Evolutionary conservation across 2,888 invertebrate species (phyloP).

Genomic region (Aporophyla nigra): DNA sequence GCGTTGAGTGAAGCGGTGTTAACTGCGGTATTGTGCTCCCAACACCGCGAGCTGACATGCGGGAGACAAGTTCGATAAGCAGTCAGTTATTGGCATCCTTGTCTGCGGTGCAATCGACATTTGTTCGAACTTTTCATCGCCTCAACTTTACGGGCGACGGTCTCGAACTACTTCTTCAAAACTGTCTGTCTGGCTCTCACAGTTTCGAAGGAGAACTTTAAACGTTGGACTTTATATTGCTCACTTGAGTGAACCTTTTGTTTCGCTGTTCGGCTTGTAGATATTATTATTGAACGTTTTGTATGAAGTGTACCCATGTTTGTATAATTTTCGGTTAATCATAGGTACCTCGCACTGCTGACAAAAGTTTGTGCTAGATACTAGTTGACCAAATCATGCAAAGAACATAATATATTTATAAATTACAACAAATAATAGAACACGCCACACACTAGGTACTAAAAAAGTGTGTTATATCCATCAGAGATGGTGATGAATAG

Average conservation of each 20-base stretch:
- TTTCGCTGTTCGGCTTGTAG: background rate
- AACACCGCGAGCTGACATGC: background rate
- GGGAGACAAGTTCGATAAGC: slow-evolving; percentile 13
- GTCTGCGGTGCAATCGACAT: slow-evolving; percentile 3
- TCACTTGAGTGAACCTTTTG: background rate
- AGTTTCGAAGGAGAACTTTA: background rate
- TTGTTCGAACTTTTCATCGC: slow-evolving; percentile 1
- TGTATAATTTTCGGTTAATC: background rate
- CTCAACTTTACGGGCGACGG: background rate
- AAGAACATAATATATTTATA: background rate
- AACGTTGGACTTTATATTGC: background rate
- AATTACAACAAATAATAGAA: background rate
- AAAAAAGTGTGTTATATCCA: no score
- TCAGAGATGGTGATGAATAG: background rate
- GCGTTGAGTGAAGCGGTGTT: background rate
- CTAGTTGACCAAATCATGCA: background rate
- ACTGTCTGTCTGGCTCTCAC: background rate
- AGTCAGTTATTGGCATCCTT: background rate
- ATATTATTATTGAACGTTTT: background rate
- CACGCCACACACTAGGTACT: no score
- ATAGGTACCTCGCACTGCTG: background rate
- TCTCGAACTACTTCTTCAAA: background rate
- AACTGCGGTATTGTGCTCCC: slow-evolving; percentile 7
- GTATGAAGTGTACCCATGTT: background rate
- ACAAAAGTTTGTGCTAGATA: background rate